Percentiles rank a stretch among this genome's conserved stretches.
Conservation (phyloP, 2,797 vertebrate genomes). For the Melanotaenia pygmaea region DNA sequence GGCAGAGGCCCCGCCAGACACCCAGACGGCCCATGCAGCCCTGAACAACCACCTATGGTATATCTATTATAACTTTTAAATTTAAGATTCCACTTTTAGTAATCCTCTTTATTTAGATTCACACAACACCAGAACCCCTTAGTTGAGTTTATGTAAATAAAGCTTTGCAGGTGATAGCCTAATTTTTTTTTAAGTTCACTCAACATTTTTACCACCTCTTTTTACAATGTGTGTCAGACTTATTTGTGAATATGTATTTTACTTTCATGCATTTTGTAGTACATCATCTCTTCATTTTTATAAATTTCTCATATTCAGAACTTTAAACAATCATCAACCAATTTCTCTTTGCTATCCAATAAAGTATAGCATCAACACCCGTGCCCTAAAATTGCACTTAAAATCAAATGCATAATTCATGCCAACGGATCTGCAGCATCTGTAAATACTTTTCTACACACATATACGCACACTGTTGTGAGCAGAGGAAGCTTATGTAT, state of each 20-base stretch:
- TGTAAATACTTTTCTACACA: conserved; percentile 67
- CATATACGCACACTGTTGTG: conserved; percentile 23
- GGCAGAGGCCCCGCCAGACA: too few relatives aligned
- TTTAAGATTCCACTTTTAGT: too few relatives aligned
- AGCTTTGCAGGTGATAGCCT: too few relatives aligned
- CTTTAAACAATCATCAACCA: conserved; percentile 32
- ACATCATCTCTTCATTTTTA: background rate
- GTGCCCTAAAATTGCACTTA: conserved; percentile 49
- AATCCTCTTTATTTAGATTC: too few relatives aligned
- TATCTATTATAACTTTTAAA: too few relatives aligned
- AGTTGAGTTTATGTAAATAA: too few relatives aligned
- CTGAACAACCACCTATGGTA: too few relatives aligned
- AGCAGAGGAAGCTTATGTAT: conserved; percentile 41
- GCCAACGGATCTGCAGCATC: conserved; percentile 43
- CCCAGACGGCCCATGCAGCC: too few relatives aligned
- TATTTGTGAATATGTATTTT: background rate
- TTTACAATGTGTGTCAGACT: background rate
- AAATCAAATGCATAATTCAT: conserved; percentile 75
- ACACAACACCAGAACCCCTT: too few relatives aligned
- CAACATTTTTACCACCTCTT: too few relatives aligned
- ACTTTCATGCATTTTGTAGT: background rate
- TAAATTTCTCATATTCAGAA: conserved; percentile 6
- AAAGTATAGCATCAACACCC: conserved; percentile 53
- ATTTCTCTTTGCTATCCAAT: conserved; percentile 53
- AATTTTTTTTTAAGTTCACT: too few relatives aligned